Conservation (phyloP, 2,797 vertebrate genomes). For the Lepus townsendii region DNA sequence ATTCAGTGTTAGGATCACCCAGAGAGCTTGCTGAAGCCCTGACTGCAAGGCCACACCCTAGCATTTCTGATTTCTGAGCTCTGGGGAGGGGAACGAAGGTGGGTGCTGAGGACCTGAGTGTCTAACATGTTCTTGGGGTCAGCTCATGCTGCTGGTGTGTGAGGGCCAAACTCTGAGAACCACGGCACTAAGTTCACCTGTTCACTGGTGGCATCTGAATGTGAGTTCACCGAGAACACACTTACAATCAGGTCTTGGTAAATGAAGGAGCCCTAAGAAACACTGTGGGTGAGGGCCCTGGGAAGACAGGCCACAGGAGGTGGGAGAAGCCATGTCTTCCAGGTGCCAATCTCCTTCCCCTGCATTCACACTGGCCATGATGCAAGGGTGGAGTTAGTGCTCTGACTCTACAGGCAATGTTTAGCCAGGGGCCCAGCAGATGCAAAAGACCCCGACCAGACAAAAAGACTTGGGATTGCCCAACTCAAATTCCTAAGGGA, state of each 20-base stretch:
- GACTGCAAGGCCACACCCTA: background rate
- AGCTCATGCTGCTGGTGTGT: background rate
- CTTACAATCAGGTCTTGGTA: background rate
- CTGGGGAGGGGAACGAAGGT: background rate
- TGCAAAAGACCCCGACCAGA: background rate
- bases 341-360: background rate
- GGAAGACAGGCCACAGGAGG: background rate
- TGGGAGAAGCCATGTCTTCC: accelerated
- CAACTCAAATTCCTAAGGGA: background rate
- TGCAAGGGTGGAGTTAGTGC: background rate
- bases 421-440: background rate
- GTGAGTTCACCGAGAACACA: background rate
- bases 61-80: background rate
- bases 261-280: background rate
- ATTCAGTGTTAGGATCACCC: background rate
- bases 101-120: background rate
- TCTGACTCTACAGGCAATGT: background rate
- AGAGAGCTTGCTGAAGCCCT: background rate
- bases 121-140: background rate
- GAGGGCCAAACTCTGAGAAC: background rate
- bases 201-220: background rate
- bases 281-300: background rate
- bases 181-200: background rate
- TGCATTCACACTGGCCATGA: background rate
- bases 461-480: background rate